These are phyloP conservation scores for Drosophila subpulchrella DNA, from an alignment of 1,140 invertebrate genomes.

Conservation along the genomic window DNA sequence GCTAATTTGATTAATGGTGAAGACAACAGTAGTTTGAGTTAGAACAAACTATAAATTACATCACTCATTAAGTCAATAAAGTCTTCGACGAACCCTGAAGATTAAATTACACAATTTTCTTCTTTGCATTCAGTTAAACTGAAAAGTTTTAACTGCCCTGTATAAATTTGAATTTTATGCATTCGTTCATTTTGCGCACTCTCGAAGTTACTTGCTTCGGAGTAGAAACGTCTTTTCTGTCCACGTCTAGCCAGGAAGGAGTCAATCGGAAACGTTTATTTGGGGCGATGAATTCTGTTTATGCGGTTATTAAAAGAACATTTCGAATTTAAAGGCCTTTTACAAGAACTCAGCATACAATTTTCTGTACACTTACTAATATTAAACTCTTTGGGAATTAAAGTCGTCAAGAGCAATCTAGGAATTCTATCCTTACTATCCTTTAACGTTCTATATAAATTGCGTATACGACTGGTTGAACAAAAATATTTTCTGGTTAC, in stretches of 20 bases:
- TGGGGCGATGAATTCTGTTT: not conserved
- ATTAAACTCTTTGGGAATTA: too few relatives aligned
- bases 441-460: too few relatives aligned
- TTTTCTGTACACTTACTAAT: too few relatives aligned
- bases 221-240: not conserved
- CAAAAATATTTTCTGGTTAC: too few relatives aligned
- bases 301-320: too few relatives aligned
- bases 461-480: too few relatives aligned
- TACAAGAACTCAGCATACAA: too few relatives aligned
- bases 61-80: slow-evolving; percentile 21
- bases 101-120: slow-evolving; percentile 8
- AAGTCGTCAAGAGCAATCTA: too few relatives aligned
- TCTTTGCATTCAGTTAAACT: slow-evolving; percentile 9
- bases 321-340: too few relatives aligned
- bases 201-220: not conserved
- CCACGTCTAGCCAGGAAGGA: slow-evolving; percentile 40
- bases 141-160: slow-evolving; percentile 16
- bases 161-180: slow-evolving; percentile 13
- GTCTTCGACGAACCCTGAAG: not conserved
- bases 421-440: too few relatives aligned
- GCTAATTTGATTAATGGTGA: slow-evolving; percentile 55
- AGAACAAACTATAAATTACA: slow-evolving; percentile 17
- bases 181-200: slow-evolving; percentile 7
- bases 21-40: slow-evolving; percentile 10
- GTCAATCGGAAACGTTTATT: not conserved